Evolutionary conservation across 2,888 invertebrate genomes (phyloP), one percentile per base, ranked within the genome.

Genomic region (Axea sp.): DNA sequence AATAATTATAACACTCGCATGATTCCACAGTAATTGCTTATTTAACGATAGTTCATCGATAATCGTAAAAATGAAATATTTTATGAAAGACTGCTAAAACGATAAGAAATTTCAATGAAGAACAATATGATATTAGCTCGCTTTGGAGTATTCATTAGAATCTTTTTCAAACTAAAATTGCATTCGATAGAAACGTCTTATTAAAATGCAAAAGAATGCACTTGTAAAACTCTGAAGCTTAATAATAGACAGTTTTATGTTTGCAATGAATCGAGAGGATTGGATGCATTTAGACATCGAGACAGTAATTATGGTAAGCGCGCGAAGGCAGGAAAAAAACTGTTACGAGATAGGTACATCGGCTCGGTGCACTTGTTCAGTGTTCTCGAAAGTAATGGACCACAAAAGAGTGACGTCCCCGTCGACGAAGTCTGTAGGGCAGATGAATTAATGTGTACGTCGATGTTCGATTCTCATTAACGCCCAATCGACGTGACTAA

Each of bases 401-500:
- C 51, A 33, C 43, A 53, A 69, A 60, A 51, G 43, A 69, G 43
- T 35, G 45, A 65, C 37, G 65, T 45, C 19, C 1, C 22, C 19
- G 47, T 35, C 26, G 37, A 22, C 15, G 28, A 4, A 28, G 28
- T 6, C 24, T 5, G 17, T 4, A 19, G 5, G 7, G 37, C 5
- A 17, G 59, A 28, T 51, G 53, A 51, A 60, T 59, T 41, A 51
- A 53, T 55, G 35, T 28, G 53, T 12, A 37, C 69, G 47, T 60
- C 69, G 62, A 55, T 47, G 37, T 60, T 71, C 62, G 28, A 39
- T 45, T 55, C 71, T 62, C 37, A 62, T 71, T 71, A 71, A 53
- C 62, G 49, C 24, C 39, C 47, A 49, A 71, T 71, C 57, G 71
- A 71, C 41, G 60, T 24, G 39, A 60, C 60, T 60, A 69, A 69